phyloP scores from a whole-genome alignment of 2,113 vertebrate species.

The Hypanus sabinus region DNA sequence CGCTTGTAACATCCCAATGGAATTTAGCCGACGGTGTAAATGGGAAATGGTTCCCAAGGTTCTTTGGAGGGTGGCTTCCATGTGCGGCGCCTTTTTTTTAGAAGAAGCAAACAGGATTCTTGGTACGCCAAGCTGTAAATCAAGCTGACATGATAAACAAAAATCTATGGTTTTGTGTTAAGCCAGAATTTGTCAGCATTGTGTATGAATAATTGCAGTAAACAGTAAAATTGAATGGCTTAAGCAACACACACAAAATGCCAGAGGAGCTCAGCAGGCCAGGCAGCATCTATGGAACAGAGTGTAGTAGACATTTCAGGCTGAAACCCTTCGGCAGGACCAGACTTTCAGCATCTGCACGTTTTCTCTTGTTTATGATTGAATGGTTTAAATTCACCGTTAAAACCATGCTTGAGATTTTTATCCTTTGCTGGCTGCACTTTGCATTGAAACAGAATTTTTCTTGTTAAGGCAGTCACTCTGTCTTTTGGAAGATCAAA shows the following conservation, averaged over 20 bases:
- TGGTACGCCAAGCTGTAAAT: background rate
- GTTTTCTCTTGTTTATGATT: background rate
- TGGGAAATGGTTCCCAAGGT: background rate
- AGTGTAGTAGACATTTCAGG: no score
- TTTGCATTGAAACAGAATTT: background rate
- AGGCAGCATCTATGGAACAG: no score
- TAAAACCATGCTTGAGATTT: background rate
- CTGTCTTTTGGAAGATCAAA: background rate
- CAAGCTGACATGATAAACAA: background rate
- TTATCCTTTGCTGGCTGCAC: background rate
- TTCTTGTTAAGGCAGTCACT: background rate
- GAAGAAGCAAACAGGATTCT: background rate
- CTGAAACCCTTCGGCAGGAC: no score
- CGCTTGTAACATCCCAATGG: background rate
- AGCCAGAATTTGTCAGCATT: background rate
- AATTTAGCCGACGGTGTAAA: background rate
- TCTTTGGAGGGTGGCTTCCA: background rate
- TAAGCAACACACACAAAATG: no score
- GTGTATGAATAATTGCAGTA: background rate
- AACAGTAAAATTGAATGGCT: background rate
- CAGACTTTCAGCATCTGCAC: no score
- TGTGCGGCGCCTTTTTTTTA: background rate
- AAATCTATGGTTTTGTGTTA: background rate
- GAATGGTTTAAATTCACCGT: background rate
- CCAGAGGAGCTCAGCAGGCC: no score